Evolutionary conservation across 2,113 vertebrate genomes (phyloP).

Genomic region (Sigmodon hispidus): DNA sequence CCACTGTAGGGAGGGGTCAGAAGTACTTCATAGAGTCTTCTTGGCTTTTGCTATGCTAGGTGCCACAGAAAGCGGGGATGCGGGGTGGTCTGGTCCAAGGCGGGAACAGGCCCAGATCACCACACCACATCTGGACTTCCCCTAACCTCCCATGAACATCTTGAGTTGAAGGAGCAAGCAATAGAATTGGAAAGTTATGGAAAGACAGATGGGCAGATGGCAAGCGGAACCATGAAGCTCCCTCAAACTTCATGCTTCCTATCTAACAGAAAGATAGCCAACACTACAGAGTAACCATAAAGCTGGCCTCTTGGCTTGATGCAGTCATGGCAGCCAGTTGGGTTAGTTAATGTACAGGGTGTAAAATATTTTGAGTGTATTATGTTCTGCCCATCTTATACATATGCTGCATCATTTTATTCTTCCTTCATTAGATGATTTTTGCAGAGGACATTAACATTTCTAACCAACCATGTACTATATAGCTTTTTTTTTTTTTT

Average conservation of each 20-base stretch:
- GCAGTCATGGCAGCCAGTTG: not conserved
- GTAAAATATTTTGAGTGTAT: not conserved
- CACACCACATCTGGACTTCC: not conserved
- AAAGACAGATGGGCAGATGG: not conserved
- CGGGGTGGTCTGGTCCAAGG: not conserved
- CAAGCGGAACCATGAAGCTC: not conserved
- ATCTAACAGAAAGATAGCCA: not conserved
- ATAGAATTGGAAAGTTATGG: not conserved
- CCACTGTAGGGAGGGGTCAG: not conserved
- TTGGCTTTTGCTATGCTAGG: not conserved
- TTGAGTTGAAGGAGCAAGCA: not conserved
- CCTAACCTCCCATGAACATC: not conserved
- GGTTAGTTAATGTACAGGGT: not conserved
- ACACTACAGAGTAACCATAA: not conserved
- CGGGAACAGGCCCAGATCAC: not conserved
- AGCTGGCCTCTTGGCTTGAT: not conserved
- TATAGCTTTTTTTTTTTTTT: not conserved
- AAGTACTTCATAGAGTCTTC: not conserved
- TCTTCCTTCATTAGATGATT: not conserved
- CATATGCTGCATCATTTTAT: not conserved
- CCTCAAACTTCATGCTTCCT: not conserved
- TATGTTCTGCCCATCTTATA: not conserved
- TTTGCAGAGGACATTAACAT: not conserved
- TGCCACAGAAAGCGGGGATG: not conserved
- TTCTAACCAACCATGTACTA: not conserved